phyloP scores from a whole-genome alignment of 1,140 invertebrate species.

The Ptiloglossa arizonensis region DNA sequence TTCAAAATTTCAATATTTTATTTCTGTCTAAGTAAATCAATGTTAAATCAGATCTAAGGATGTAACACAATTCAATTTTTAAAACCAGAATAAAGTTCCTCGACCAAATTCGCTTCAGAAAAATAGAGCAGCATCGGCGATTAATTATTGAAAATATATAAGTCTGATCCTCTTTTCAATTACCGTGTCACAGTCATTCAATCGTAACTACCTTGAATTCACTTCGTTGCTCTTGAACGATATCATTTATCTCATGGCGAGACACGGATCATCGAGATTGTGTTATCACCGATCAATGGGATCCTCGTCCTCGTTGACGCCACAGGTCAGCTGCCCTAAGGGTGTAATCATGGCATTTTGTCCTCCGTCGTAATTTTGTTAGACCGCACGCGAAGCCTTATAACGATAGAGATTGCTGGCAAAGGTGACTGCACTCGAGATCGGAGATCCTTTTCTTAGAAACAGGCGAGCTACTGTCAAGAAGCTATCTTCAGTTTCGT shows the following conservation, averaged over 20 bases:
- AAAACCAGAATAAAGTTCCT: too few species aligned
- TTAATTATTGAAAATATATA: not conserved
- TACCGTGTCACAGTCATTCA: not conserved
- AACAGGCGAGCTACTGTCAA: too few species aligned
- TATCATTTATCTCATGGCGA: not conserved
- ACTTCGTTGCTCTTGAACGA: too few species aligned
- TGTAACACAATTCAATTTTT: too few species aligned
- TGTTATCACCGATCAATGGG: not conserved
- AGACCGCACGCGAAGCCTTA: not conserved
- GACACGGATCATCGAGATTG: not conserved
- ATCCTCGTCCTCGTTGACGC: not conserved
- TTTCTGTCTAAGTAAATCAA: too few species aligned
- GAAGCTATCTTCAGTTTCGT: not conserved
- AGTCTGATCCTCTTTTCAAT: not conserved
- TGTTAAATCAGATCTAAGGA: too few species aligned
- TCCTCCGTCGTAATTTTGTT: constrained; percentile 11
- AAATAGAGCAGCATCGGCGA: not conserved
- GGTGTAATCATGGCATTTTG: constrained; percentile 6
- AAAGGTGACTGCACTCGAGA: not conserved
- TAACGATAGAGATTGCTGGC: not conserved
- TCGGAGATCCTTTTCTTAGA: not conserved
- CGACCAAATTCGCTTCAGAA: too few species aligned
- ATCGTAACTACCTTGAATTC: too few species aligned
- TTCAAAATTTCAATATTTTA: too few species aligned
- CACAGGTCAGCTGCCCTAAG: too few species aligned